Evolutionary conservation across 2,797 vertebrate species (phyloP).

Genomic region (Buceros bicornis): DNA sequence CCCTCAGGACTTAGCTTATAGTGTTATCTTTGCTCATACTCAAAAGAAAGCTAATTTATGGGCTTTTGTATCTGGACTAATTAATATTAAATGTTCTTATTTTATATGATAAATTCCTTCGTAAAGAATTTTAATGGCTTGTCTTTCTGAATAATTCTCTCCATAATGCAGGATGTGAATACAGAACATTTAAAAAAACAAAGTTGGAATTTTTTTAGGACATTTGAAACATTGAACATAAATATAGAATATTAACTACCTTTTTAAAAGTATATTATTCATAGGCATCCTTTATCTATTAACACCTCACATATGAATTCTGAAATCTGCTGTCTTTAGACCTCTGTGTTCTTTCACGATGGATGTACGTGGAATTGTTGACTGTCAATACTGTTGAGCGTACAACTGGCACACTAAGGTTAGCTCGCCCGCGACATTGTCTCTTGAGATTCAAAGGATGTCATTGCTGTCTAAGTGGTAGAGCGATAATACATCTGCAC

Average conservation of each 20-base stretch:
- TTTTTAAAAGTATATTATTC: background rate
- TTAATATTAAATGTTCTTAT: constrained; percentile 54
- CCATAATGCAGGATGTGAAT: background rate
- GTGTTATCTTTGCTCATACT: background rate
- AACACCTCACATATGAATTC: background rate
- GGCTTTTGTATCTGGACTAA: constrained; percentile 45
- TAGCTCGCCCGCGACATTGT: background rate
- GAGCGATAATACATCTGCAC: constrained; percentile 65
- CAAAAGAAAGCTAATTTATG: constrained; percentile 35
- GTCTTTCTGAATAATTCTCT: constrained; percentile 28
- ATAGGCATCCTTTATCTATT: background rate
- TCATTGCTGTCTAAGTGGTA: constrained; percentile 48
- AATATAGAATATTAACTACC: background rate
- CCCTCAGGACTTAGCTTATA: background rate
- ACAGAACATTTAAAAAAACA: background rate
- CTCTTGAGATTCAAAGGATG: constrained; percentile 68
- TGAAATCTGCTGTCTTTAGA: background rate
- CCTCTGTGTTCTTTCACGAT: rapidly evolving
- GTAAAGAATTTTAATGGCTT: constrained; percentile 44
- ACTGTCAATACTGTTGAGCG: constrained; percentile 22
- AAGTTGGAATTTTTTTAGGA: background rate
- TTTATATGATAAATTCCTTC: constrained; percentile 46
- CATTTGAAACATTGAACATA: background rate
- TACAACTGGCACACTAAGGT: background rate
- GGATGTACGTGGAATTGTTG: background rate